Conservation (phyloP, 1,140 invertebrate species). For the Brachionus sp. region DNA sequence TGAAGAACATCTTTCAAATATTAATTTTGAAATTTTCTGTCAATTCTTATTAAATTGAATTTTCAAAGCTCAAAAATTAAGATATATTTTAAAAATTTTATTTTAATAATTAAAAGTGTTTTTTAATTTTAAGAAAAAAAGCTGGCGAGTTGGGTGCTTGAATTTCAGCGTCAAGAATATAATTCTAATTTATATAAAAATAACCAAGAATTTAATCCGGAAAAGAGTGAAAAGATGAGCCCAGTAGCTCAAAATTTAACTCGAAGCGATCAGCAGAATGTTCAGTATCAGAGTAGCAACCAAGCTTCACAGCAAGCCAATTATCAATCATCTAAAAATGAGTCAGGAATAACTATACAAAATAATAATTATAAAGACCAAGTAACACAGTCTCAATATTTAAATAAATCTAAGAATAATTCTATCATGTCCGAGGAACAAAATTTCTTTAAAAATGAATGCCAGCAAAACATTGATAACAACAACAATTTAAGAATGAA, state of each 20-base stretch:
- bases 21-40: too few relatives aligned
- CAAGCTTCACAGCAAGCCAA: not conserved
- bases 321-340: not conserved
- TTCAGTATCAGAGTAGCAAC: not conserved
- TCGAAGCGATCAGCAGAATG: not conserved
- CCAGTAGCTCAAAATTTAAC: not conserved
- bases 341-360: not conserved
- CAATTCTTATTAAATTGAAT: too few relatives aligned
- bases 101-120: not conserved
- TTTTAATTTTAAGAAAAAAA: slow-evolving; percentile 26
- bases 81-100: not conserved
- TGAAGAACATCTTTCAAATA: too few relatives aligned
- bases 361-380: not conserved
- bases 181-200: slow-evolving; percentile 27
- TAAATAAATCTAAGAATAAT: not conserved
- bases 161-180: slow-evolving; percentile 39
- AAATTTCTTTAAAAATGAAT: not conserved
- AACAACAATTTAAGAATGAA: not conserved
- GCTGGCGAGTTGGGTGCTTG: slow-evolving; percentile 22
- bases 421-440: not conserved
- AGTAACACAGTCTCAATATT: not conserved
- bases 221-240: not conserved
- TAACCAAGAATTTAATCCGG: not conserved
- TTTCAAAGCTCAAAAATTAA: too few relatives aligned
- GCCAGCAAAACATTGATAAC: not conserved